A percentile compares a stretch with the other conserved stretches of the same genome.
Evolutionary conservation across 2,113 vertebrate species (phyloP).

Genomic region (Indri indri): DNA sequence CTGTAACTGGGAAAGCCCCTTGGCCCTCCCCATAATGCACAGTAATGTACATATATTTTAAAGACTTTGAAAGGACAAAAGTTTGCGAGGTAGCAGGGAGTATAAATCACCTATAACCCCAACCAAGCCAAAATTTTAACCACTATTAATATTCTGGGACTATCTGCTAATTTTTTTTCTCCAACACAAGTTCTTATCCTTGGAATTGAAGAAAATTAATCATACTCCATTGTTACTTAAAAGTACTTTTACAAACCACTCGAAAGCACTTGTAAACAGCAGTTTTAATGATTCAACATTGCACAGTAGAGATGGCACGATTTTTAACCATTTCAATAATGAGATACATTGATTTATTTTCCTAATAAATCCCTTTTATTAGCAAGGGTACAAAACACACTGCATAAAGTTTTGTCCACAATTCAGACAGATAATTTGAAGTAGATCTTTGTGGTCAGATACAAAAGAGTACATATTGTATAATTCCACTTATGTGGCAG

Average conservation of each 20-base stretch:
- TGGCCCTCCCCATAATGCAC: neutral
- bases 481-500: neutral
- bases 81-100: neutral
- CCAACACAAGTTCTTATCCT: neutral
- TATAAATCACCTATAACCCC: neutral
- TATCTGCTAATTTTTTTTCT: neutral
- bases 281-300: neutral
- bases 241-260: neutral
- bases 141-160: neutral
- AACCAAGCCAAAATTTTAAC: neutral
- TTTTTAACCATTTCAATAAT: neutral
- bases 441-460: neutral
- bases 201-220: neutral
- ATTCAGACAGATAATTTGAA: neutral
- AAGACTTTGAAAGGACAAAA: neutral
- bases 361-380: neutral
- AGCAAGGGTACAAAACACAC: neutral
- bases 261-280: neutral
- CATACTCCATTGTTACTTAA: neutral
- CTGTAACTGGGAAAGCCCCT: neutral
- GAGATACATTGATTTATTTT: neutral
- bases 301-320: neutral
- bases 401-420: neutral
- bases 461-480: neutral
- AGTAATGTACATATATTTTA: neutral